Evolutionary conservation across 2,797 vertebrate genomes (phyloP).

Genomic region (Myotis pilosus): DNA sequence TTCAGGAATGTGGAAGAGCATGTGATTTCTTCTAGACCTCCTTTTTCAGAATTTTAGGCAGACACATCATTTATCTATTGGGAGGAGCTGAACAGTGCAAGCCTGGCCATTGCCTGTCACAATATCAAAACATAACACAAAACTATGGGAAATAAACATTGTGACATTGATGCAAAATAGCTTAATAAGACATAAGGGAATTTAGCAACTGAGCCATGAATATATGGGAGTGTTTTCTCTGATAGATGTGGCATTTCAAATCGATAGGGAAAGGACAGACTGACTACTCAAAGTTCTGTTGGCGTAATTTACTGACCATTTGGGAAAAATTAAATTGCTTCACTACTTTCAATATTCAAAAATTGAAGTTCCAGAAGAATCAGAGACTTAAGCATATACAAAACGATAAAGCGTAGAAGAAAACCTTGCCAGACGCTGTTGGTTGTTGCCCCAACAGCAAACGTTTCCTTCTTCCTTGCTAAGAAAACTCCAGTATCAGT

Average conservation of each 20-base stretch:
- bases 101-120: neutral
- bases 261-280: neutral
- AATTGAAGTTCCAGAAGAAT: neutral
- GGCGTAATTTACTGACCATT: neutral
- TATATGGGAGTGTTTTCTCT: neutral
- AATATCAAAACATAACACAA: conserved; percentile 30
- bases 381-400: neutral
- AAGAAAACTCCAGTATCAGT: neutral
- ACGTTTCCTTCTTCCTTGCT: neutral
- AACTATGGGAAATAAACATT: neutral
- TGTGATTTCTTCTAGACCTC: neutral
- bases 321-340: neutral
- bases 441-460: neutral
- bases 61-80: neutral
- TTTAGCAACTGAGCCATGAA: neutral
- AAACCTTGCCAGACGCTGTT: conserved; percentile 6
- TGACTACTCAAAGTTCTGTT: neutral
- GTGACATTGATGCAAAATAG: neutral
- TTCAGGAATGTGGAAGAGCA: neutral
- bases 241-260: neutral
- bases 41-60: neutral
- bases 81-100: neutral
- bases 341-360: conserved; percentile 30
- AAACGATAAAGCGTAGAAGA: neutral
- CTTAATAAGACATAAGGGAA: neutral